Conservation (phyloP, 2,797 vertebrate species). For the Oryzias dopingdopingensis region DNA sequence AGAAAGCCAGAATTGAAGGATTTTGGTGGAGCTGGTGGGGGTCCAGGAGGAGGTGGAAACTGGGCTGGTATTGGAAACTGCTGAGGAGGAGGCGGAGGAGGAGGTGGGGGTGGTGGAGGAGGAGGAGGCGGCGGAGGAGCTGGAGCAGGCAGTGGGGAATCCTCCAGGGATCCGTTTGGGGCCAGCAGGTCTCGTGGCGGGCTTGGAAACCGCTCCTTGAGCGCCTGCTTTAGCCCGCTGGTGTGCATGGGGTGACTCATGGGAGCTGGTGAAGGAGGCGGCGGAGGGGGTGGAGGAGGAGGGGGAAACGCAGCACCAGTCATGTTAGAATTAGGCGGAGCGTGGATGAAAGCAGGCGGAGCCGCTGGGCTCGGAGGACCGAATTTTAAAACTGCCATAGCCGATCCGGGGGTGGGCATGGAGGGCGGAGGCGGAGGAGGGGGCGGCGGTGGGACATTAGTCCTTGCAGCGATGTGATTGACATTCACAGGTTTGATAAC, state of each 20-base stretch:
- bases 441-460: constrained; percentile 81
- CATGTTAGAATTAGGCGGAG: constrained; percentile 15
- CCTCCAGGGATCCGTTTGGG: constrained; percentile 45
- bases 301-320: constrained; percentile 43
- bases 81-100: constrained; percentile 64
- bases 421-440: constrained; percentile 79
- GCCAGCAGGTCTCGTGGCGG: constrained; percentile 70
- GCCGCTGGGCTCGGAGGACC: constrained; percentile 59
- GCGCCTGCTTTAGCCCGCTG: constrained; percentile 52
- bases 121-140: constrained; percentile 64
- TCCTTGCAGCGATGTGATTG: constrained; percentile 70
- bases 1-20: constrained; percentile 75
- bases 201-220: constrained; percentile 81
- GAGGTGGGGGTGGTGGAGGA: constrained; percentile 50
- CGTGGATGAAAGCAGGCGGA: constrained; percentile 48
- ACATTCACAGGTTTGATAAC: constrained; percentile 71
- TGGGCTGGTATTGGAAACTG: constrained; percentile 42
- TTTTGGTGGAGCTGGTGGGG: constrained; percentile 76
- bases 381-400: constrained; percentile 85
- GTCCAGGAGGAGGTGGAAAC: constrained; percentile 65
- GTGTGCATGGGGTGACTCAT: constrained; percentile 24
- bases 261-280: constrained; percentile 19
- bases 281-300: constrained; percentile 46
- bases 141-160: constrained; percentile 63
- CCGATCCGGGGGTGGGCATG: constrained; percentile 83